phyloP scores from a whole-genome alignment of 2,888 invertebrate genomes.

The Calameuta idolon region DNA sequence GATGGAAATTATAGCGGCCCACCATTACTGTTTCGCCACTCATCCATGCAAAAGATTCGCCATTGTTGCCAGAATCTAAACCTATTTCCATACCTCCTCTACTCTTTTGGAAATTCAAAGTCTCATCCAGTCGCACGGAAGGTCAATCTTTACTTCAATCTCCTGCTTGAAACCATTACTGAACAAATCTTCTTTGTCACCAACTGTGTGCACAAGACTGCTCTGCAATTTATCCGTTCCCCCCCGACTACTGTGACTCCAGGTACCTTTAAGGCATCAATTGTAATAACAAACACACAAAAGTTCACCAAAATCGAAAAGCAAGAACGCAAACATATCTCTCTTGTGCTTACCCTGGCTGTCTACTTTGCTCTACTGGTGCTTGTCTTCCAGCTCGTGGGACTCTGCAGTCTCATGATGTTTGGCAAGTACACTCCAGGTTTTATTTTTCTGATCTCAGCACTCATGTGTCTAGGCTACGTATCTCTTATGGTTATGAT shows the following conservation, averaged over 20 bases:
- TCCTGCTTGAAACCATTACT: slow-evolving; percentile 43
- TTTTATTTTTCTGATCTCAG: slow-evolving; percentile 56
- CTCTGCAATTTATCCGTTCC: slow-evolving; percentile 25
- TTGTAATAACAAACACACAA: neutral
- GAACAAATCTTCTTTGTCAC: slow-evolving; percentile 49
- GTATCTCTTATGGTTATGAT: slow-evolving; percentile 56
- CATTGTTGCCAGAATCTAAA: slow-evolving; percentile 65
- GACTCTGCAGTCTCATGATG: slow-evolving; percentile 48
- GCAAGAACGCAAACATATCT: slow-evolving; percentile 44
- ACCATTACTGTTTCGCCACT: slow-evolving; percentile 54
- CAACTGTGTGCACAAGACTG: slow-evolving; percentile 39
- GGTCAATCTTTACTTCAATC: slow-evolving; percentile 48
- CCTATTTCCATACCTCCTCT: slow-evolving; percentile 61
- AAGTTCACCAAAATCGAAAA: slow-evolving; percentile 32
- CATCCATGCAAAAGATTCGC: slow-evolving; percentile 62
- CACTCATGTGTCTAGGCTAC: slow-evolving; percentile 56
- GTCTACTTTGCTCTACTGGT: slow-evolving; percentile 56
- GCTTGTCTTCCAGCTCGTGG: slow-evolving; percentile 49
- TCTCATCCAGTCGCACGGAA: slow-evolving; percentile 55
- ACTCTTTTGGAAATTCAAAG: slow-evolving; percentile 60
- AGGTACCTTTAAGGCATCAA: neutral
- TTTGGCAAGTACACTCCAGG: slow-evolving; percentile 59
- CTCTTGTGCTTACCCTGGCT: slow-evolving; percentile 45
- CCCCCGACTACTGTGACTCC: neutral
- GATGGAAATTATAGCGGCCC: slow-evolving; percentile 58